Base-by-base conservation (phyloP, 2,797 vertebrate genomes). In the Carduelis carduelis region DNA sequence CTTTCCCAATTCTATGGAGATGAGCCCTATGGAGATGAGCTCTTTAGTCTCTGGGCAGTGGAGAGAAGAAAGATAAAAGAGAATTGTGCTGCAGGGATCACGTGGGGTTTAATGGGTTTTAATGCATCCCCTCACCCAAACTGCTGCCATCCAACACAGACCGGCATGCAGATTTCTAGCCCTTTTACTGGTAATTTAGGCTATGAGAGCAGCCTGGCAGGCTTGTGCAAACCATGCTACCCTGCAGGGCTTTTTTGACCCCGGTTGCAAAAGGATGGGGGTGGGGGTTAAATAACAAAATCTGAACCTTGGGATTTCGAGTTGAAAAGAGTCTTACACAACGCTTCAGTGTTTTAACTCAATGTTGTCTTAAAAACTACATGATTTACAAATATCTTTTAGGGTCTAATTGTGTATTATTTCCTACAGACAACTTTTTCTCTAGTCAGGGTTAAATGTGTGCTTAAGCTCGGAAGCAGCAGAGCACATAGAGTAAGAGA, bases 1-100 rank as follows among this genome's bases (percentile, higher is more conserved):
- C 59, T 66, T 80, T 47, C 44, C n/a, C 70, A 37, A 0, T 49
- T 59, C 88, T 69, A 74, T 75, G 71, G 91, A 87, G 87, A 85
- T 72, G 76, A 95, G 76, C 72, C 46, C 64, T 87, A 74, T 70
- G 68, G 85, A 95, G 91, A 93, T 78, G 79, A 93, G 80, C 30
- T 81, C 85, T 83, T 92, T 75, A 86, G 76, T 66, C 85, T 86
- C 55, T 21, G 34, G 69, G 80, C 60, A 52, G 55, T 12, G 52
- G 52, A 86, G 56, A 65, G 68, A 64, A 66, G 63, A 63, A 57
- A 83, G 80, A 94, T 72, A 76, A 95, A 91, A 95, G 74, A 69
- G 69, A 93, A 87, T 80, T 89, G 88, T 70, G 56, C 81, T 55
- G 68, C 52, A 76, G 63, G 47, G 83, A 88, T 84, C 88, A 82